These are phyloP conservation scores for Brachycybe producta DNA, from an alignment of 2,888 invertebrate genomes.

Conservation along the genomic window DNA sequence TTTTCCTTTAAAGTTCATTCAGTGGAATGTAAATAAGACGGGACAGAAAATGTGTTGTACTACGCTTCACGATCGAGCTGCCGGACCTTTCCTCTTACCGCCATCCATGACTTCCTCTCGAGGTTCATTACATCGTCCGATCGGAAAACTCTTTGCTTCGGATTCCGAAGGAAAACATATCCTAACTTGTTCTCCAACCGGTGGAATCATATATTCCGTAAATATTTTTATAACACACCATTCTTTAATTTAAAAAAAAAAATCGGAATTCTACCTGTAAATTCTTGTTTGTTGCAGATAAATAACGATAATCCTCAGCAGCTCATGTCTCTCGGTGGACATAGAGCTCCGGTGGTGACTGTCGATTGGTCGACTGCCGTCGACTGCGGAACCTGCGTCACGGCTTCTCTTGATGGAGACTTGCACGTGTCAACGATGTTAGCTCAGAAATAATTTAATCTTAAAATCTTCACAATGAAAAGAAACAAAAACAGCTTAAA, in stretches of 20 bases:
- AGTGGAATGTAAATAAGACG: slow-evolving; percentile 36
- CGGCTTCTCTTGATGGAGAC: slow-evolving; percentile 45
- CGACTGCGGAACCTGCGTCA: slow-evolving; percentile 45
- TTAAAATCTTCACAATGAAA: no score
- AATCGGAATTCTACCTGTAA: neutral
- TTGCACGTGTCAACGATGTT: slow-evolving; percentile 45
- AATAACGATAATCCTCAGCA: slow-evolving; percentile 21
- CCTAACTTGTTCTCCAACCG: slow-evolving; percentile 35
- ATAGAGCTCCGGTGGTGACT: slow-evolving; percentile 41
- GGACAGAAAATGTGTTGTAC: slow-evolving; percentile 34
- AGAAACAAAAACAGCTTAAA: no score
- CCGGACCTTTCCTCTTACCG: slow-evolving; percentile 27
- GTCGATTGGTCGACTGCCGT: slow-evolving; percentile 48
- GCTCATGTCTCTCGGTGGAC: slow-evolving; percentile 42
- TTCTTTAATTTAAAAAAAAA: neutral
- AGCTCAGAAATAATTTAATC: slow-evolving; percentile 24
- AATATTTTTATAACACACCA: slow-evolving; percentile 15
- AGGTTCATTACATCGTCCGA: slow-evolving; percentile 26
- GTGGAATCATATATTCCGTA: slow-evolving; percentile 38
- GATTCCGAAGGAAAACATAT: slow-evolving; percentile 38
- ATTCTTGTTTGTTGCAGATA: slow-evolving; percentile 19
- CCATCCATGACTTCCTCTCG: slow-evolving; percentile 17
- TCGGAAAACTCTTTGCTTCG: slow-evolving; percentile 38
- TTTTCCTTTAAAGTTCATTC: slow-evolving; percentile 28
- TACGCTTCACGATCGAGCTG: slow-evolving; percentile 28